Percentiles rank a stretch among this genome's conserved stretches.
Conservation (phyloP, 2,888 invertebrate species). For the Eupithecia tripunctaria region DNA sequence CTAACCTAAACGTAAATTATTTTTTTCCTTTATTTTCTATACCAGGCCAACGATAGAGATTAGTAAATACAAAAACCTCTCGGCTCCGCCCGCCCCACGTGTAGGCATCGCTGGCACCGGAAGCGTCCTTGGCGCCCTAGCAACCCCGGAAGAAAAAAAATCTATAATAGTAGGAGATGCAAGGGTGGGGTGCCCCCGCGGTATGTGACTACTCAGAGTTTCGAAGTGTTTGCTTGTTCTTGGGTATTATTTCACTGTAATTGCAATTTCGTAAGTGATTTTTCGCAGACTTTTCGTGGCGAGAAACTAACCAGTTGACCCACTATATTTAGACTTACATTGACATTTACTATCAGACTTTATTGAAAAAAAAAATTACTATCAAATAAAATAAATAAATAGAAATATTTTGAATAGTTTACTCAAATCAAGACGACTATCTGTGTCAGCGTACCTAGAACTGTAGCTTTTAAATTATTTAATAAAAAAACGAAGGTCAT, state of each 20-base stretch:
- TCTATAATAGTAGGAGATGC: conserved; percentile 70
- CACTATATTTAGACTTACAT: no score
- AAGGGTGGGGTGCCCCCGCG: conserved; percentile 54
- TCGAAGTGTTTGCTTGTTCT: conserved; percentile 26
- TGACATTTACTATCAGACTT: no score
- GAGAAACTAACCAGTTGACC: neutral
- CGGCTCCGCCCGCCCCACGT: conserved; percentile 56
- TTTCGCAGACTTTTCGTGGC: neutral
- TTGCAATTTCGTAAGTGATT: neutral
- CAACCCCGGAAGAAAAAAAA: conserved; percentile 74
- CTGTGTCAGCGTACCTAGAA: neutral
- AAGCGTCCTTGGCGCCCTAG: conserved; percentile 74
- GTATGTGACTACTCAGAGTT: conserved; percentile 41
- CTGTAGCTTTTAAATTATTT: neutral
- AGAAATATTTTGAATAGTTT: no score
- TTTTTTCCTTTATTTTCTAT: neutral
- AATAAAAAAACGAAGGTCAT: neutral
- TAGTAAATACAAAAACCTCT: conserved; percentile 52
- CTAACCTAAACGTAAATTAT: neutral
- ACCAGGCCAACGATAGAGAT: neutral
- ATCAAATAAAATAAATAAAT: no score
- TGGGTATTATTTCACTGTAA: conserved; percentile 18
- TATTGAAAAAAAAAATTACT: no score
- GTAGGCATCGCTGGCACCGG: conserved; percentile 61
- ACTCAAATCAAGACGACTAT: neutral